phyloP scores from a whole-genome alignment of 2,888 invertebrate species.

The Mythimna vitellina region DNA sequence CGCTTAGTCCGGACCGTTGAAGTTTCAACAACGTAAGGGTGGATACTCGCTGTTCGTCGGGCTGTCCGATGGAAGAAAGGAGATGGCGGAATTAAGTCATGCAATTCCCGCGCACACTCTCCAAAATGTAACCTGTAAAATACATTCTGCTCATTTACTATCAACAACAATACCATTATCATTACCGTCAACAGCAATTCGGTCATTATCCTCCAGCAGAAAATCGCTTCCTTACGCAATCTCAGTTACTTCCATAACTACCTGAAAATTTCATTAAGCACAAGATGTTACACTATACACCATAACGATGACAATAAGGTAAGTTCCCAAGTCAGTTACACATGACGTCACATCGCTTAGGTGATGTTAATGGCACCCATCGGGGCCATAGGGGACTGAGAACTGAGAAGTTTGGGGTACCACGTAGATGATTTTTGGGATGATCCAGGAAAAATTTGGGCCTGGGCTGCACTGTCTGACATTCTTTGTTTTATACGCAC shows the following conservation, averaged over 20 bases:
- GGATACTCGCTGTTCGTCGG: too few relatives aligned
- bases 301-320: conserved; percentile 39
- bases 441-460: background rate
- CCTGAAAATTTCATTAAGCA: conserved; percentile 35
- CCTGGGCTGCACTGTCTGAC: background rate
- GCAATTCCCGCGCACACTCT: too few relatives aligned
- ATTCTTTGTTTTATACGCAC: background rate
- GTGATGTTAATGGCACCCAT: conserved; percentile 11
- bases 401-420: background rate
- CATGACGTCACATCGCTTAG: conserved; percentile 30
- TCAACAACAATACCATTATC: background rate
- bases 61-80: too few relatives aligned
- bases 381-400: conserved; percentile 3
- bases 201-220: background rate
- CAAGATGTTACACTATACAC: conserved; percentile 18
- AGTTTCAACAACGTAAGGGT: too few relatives aligned
- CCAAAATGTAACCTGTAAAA: too few relatives aligned
- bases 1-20: too few relatives aligned
- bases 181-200: background rate
- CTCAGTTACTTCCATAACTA: conserved; percentile 5
- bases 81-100: too few relatives aligned
- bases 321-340: conserved; percentile 27
- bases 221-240: background rate
- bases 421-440: conserved; percentile 12
- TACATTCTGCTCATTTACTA: background rate